Evolutionary conservation across 1,140 invertebrate genomes (phyloP).

Genomic region (Oreohelix idahoensis): DNA sequence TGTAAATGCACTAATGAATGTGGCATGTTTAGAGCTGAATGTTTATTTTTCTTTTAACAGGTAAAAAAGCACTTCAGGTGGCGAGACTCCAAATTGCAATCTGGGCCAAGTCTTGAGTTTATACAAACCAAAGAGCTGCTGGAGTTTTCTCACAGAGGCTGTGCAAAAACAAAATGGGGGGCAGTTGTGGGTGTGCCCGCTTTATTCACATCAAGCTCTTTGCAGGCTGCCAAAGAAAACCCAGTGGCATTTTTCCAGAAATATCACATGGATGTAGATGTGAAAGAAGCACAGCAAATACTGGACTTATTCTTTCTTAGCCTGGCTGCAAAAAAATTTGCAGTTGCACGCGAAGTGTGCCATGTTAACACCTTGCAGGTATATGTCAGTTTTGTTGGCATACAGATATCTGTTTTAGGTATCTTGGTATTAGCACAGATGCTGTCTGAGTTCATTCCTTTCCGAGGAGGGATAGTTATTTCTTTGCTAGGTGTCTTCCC

Average conservation of each 20-base stretch:
- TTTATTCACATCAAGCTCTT: neutral
- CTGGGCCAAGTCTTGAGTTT: neutral
- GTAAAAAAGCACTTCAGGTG: constrained; percentile 15
- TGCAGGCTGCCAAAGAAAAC: neutral
- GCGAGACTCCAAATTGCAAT: neutral
- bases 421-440: neutral
- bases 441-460: neutral
- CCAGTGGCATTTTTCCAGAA: neutral
- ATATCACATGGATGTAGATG: neutral
- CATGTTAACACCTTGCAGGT: neutral
- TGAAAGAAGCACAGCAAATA: neutral
- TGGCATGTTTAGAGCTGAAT: neutral
- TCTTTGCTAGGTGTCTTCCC: neutral
- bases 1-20: neutral
- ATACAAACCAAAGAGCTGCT: neutral
- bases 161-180: neutral
- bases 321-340: constrained; percentile 20
- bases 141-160: neutral
- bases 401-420: neutral
- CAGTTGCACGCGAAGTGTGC: constrained; percentile 18
- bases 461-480: neutral
- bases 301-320: neutral
- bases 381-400: neutral
- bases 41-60: neutral
- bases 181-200: constrained; percentile 2